Evolutionary conservation across 2,888 invertebrate species (phyloP).

Genomic region (Sphinx pinastri): DNA sequence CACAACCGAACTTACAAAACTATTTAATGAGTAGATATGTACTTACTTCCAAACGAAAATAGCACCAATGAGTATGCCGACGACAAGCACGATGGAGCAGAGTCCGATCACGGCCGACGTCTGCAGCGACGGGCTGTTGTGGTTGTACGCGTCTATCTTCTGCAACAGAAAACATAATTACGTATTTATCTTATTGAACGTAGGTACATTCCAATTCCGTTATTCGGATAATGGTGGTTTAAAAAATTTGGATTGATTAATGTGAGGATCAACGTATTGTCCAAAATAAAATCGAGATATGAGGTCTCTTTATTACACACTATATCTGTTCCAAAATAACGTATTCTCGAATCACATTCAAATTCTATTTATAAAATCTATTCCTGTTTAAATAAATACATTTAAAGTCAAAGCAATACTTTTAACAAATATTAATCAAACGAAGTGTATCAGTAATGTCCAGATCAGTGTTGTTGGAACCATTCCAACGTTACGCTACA

Average conservation of each 20-base stretch:
- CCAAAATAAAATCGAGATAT: no score
- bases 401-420: conserved; percentile 12
- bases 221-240: neutral
- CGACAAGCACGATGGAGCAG: conserved; percentile 90
- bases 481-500: conserved; percentile 49
- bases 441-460: conserved; percentile 52
- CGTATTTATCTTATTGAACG: no score
- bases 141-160: conserved; percentile 95
- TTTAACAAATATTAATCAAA: conserved; percentile 53
- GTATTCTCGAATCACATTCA: neutral
- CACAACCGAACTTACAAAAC: no score
- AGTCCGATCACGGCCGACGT: conserved; percentile 93
- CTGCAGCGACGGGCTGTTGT: conserved; percentile 92
- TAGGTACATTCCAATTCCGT: no score
- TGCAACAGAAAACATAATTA: conserved; percentile 73
- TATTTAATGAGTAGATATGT: no score
- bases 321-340: neutral
- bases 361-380: neutral
- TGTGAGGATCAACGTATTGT: no score
- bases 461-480: conserved; percentile 57
- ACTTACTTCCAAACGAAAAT: conserved; percentile 96
- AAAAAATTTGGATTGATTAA: no score
- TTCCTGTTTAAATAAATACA: neutral
- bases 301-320: no score
- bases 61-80: conserved; percentile 91